Evolutionary conservation across 2,888 invertebrate genomes (phyloP), one percentile per base, ranked within the genome.

Genomic region (Cotesia congregata): DNA sequence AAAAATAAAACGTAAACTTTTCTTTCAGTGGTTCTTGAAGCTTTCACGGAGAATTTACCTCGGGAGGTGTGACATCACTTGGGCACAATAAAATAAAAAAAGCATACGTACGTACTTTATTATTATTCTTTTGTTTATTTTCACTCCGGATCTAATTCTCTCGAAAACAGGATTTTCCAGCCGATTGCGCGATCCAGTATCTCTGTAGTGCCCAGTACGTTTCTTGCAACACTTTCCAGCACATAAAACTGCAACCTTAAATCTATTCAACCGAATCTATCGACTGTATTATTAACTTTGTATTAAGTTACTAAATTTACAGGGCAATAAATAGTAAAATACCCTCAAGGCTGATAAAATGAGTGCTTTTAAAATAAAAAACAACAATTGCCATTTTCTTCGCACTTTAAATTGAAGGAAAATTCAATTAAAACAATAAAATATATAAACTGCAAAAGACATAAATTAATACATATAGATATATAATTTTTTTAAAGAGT

Each of bases 121-220:
- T 17, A 65, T 74, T 74, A 72, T 79, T 77, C 78, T 65, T 38
- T 65, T 30, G 65, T 38, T 65, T 65, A 50, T 79, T 76, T 74
- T 77, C 30, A 30, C 30, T 30, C 30, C 30, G 77, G 80, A 80
- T 77, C 79, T 82, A 82, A 83, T 83, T 83, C 80, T 78, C 82
- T 81, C 83, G 85, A 85, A 86, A 86, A 86, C 82, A 81, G 82
- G 83, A 86, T 86, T 85, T 86, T 86, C 84, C 84, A 81, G 75
- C 79, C 84, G 84, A 86, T 86, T 83, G 74, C 73, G 39, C 65
- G 50, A 68, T 40, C 69, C 69, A 67, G 62, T 70, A 64, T 76
- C 64, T 69, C 39, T 74, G 41, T 17, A 17, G 12, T 70, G 5
- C 69, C 62, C n/a, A 17, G 12, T 70, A 7, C 64, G 41, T 38